phyloP scores from a whole-genome alignment of 2,888 invertebrate genomes.

The Drosophila fulvimacula region DNA sequence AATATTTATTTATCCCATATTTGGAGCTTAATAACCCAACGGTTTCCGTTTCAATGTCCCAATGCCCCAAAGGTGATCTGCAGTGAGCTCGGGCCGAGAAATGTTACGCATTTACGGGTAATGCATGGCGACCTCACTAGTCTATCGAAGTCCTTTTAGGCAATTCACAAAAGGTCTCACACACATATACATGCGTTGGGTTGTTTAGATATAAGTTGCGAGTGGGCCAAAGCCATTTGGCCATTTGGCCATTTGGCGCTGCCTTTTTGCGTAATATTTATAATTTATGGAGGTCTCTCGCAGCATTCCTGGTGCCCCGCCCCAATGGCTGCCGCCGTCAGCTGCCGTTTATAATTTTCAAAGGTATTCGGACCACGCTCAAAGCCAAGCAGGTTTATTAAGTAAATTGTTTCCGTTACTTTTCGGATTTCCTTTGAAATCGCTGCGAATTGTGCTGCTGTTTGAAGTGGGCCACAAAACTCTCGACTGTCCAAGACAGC shows the following conservation, averaged over 20 bases:
- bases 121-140: conserved; percentile 45
- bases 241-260: conserved; percentile 37
- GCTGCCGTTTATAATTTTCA: conserved; percentile 58
- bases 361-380: conserved; percentile 51
- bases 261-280: conserved; percentile 68
- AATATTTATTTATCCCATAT: conserved; percentile 10
- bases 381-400: conserved; percentile 59
- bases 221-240: conserved; percentile 31
- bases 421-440: conserved; percentile 62
- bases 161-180: conserved; percentile 48
- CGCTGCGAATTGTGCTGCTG: conserved; percentile 33
- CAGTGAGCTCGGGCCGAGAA: conserved; percentile 19
- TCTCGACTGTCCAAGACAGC: conserved; percentile 32
- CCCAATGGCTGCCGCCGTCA: not conserved
- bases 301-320: conserved; percentile 14
- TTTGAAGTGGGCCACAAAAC: conserved; percentile 50
- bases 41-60: conserved; percentile 7
- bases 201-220: conserved; percentile 52
- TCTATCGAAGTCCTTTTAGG: conserved; percentile 62
- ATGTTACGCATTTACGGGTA: conserved; percentile 26
- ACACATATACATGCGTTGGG: not conserved
- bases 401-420: conserved; percentile 73
- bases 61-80: conserved; percentile 34
- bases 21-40: conserved; percentile 10
- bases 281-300: conserved; percentile 64